Conservation (phyloP, 2,797 vertebrate genomes). For the Meriones psammophilus region DNA sequence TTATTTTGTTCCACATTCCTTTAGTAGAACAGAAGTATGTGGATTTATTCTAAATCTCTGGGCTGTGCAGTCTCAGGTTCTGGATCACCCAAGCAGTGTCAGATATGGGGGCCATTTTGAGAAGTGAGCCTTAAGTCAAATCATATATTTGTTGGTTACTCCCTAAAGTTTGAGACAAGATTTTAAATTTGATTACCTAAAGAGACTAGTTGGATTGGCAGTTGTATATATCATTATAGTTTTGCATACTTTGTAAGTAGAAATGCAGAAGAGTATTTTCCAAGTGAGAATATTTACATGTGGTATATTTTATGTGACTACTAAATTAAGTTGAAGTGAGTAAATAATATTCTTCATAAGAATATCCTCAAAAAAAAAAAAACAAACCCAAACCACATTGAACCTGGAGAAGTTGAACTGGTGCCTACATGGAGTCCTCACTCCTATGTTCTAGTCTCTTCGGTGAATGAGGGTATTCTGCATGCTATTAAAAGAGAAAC, state of each 20-base stretch:
- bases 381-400: too few species aligned
- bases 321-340: background rate
- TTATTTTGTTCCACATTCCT: background rate
- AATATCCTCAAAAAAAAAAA: background rate
- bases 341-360: slow-evolving; percentile 8
- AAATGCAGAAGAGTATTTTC: background rate
- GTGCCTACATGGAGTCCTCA: background rate
- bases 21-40: background rate
- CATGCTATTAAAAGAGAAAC: background rate
- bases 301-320: background rate
- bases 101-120: background rate
- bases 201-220: background rate
- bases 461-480: too few species aligned
- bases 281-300: background rate
- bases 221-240: background rate
- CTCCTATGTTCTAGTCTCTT: background rate
- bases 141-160: background rate
- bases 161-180: background rate
- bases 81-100: background rate
- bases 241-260: background rate
- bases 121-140: background rate
- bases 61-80: background rate
- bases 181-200: background rate
- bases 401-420: background rate
- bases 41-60: background rate